phyloP scores from a whole-genome alignment of 2,888 invertebrate genomes.

The Aricia artaxerxes region DNA sequence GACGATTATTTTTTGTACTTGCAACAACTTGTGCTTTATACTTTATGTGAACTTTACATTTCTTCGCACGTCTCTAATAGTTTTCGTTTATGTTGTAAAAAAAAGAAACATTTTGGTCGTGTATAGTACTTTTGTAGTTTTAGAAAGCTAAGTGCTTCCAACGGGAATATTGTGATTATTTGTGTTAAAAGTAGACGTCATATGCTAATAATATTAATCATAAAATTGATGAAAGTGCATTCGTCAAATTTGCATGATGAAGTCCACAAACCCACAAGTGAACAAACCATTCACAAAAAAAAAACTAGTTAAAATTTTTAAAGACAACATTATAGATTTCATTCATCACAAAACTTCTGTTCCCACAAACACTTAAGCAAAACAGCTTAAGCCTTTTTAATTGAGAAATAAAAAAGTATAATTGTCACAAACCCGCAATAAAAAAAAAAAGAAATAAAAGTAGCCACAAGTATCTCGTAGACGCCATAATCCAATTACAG shows the following conservation, averaged over 20 bases:
- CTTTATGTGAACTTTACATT: not conserved
- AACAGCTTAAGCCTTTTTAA: not conserved
- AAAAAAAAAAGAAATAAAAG: conserved; percentile 15
- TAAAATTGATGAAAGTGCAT: too few species aligned
- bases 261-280: not conserved
- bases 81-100: too few species aligned
- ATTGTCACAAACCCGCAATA: not conserved
- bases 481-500: conserved; percentile 62
- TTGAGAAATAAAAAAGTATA: not conserved
- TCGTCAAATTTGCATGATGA: too few species aligned
- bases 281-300: too few species aligned
- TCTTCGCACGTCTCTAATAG: too few species aligned
- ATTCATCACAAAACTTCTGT: not conserved
- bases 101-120: too few species aligned
- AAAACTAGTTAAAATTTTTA: not conserved
- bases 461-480: conserved; percentile 46
- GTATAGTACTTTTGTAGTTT: too few species aligned
- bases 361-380: not conserved
- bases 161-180: too few species aligned
- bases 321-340: not conserved
- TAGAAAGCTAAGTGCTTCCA: too few species aligned
- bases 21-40: not conserved
- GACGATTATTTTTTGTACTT: not conserved
- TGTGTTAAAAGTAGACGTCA: too few species aligned
- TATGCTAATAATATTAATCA: too few species aligned